Percentiles rank a stretch among this genome's conserved stretches.
Evolutionary conservation across 2,888 invertebrate genomes (phyloP).

Genomic region (Drosophila infuscata): DNA sequence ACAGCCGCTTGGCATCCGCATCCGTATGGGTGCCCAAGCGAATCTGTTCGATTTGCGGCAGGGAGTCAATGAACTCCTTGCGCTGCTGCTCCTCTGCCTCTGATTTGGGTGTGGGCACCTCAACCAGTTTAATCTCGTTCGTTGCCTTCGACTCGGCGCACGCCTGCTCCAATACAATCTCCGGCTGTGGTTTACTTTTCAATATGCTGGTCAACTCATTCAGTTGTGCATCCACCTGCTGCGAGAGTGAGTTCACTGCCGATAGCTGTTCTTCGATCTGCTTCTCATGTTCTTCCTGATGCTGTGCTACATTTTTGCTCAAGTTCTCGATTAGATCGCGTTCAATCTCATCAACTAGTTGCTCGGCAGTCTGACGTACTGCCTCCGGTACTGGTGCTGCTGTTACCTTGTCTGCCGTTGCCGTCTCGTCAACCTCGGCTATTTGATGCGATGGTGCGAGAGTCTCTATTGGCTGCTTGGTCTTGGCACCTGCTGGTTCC

Average conservation of each 20-base stretch:
- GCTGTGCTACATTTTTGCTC: constrained; percentile 65
- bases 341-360: constrained; percentile 75
- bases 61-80: constrained; percentile 82
- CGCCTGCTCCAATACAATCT: constrained; percentile 53
- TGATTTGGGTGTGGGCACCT: constrained; percentile 81
- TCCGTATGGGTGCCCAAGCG: constrained; percentile 53
- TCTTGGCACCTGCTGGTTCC: constrained; percentile 80
- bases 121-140: constrained; percentile 65
- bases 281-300: constrained; percentile 52
- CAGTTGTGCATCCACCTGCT: constrained; percentile 78
- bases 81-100: constrained; percentile 82
- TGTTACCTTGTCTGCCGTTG: constrained; percentile 32
- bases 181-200: constrained; percentile 70
- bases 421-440: constrained; percentile 71
- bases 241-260: constrained; percentile 63
- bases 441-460: constrained; percentile 64
- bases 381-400: constrained; percentile 33
- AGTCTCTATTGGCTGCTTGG: constrained; percentile 76
- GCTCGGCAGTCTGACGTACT: constrained; percentile 68
- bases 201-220: constrained; percentile 82
- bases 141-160: constrained; percentile 23
- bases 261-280: constrained; percentile 55
- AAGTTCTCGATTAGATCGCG: constrained; percentile 66
- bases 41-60: constrained; percentile 78
- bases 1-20: constrained; percentile 78